Conservation (phyloP, 2,888 invertebrate genomes). For the Drosophila stalkeri region DNA sequence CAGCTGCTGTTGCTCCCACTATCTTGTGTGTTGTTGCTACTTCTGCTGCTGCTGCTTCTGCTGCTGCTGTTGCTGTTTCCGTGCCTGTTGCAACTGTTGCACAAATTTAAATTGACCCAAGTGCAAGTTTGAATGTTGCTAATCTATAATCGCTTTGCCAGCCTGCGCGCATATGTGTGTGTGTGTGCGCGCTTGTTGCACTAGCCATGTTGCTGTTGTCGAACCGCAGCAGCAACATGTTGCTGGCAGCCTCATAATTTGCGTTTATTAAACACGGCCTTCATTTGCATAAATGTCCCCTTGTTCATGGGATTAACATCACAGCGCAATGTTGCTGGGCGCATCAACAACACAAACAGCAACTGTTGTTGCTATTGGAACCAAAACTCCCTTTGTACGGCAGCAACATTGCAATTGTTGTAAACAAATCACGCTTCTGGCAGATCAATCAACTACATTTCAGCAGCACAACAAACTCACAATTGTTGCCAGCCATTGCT, state of each 20-base stretch:
- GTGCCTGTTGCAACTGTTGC: slow-evolving; percentile 68
- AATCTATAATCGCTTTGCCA: slow-evolving; percentile 64
- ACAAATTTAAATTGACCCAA: slow-evolving; percentile 82
- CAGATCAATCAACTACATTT: slow-evolving; percentile 71
- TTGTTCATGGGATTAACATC: slow-evolving; percentile 59
- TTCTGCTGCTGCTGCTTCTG: slow-evolving; percentile 54
- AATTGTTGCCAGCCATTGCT: slow-evolving; percentile 46
- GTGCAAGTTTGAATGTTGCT: slow-evolving; percentile 79
- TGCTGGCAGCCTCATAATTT: slow-evolving; percentile 69
- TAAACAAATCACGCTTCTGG: slow-evolving; percentile 74
- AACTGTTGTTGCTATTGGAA: slow-evolving; percentile 12
- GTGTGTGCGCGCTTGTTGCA: slow-evolving; percentile 12
- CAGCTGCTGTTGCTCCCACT: slow-evolving; percentile 69
- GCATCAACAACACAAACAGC: slow-evolving; percentile 30
- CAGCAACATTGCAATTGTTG: slow-evolving; percentile 64
- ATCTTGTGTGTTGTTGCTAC: slow-evolving; percentile 64
- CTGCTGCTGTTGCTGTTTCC: slow-evolving; percentile 54
- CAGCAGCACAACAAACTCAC: slow-evolving; percentile 49
- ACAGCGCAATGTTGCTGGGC: slow-evolving; percentile 35
- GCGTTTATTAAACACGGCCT: slow-evolving; percentile 77
- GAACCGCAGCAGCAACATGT: slow-evolving; percentile 59
- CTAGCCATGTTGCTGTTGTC: slow-evolving; percentile 34
- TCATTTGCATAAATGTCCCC: slow-evolving; percentile 73
- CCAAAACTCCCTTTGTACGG: slow-evolving; percentile 13
- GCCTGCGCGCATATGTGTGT: slow-evolving; percentile 2